Percentiles rank a stretch among this genome's conserved stretches.
phyloP scores from a whole-genome alignment of 2,113 vertebrate genomes.

The Microcebus tavaratra region DNA sequence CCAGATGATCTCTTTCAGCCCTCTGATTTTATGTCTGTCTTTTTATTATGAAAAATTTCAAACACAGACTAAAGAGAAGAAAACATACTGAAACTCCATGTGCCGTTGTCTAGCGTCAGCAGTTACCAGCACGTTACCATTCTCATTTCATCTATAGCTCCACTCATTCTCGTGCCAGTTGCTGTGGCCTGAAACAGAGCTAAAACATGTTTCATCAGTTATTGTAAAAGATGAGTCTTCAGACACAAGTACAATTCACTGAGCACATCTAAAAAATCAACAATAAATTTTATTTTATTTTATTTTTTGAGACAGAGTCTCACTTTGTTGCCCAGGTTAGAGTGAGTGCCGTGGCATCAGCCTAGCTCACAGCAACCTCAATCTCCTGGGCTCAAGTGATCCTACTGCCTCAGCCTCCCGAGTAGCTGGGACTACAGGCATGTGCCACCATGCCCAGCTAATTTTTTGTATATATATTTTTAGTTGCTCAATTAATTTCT shows the following conservation, averaged over 20 bases:
- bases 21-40: neutral
- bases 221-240: neutral
- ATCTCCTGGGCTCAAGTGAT: too few species aligned
- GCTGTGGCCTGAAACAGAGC: too few species aligned
- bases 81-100: neutral
- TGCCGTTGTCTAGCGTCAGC: neutral
- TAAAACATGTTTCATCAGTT: neutral
- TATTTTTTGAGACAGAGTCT: too few species aligned
- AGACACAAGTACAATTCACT: neutral
- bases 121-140: accelerated
- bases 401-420: too few species aligned
- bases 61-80: neutral
- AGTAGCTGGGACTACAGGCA: too few species aligned
- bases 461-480: too few species aligned
- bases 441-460: too few species aligned
- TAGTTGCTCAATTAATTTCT: too few species aligned
- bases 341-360: too few species aligned
- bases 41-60: neutral
- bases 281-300: too few species aligned
- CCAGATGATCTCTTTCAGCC: neutral
- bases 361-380: too few species aligned
- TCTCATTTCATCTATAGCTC: neutral
- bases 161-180: accelerated
- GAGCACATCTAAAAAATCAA: neutral
- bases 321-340: too few species aligned